Evolutionary conservation across 2,888 invertebrate species (phyloP), one percentile per base, ranked within the genome.

Genomic region (Sinohyriopsis cumingii): DNA sequence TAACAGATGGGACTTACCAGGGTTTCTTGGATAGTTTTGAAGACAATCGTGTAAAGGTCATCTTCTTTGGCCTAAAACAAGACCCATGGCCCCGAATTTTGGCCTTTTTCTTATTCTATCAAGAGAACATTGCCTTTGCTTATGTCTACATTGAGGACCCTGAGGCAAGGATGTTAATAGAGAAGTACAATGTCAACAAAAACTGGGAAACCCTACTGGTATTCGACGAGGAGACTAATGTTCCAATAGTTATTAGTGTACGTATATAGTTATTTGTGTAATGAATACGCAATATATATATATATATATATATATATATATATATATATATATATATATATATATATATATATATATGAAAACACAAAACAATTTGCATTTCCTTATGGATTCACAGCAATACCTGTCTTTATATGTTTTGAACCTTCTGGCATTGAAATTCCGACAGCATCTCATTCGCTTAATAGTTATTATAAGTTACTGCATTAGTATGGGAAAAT

Each of bases 41-140:
- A 73, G 98, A 98, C 91, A 98, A 98, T 90, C 93, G 94, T 89
- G 96, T 98, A 59, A 93, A 97, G 77, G 96, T 95, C 53, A 91
- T 98, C 68, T 94, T 98, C 84, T 95, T 97, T 90, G 89, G 89
- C 59, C 87, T 86, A 22, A 84, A 89, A 59, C 95, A 95, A 86
- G 93, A 93, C 18, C 93, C 95, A 68, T 93, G 96, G 66, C 92
- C 98, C 68, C 91, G 97, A 76, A 98, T 97, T 91, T 92, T 97
- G 77, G 92, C 97, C 76, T 94, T 95, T 75, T 97, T 97, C 55
- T 97, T 94, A 91, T 94, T 94, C 88, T 96, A 95, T 89, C 92
- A 95, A 82, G 94, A 95, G 84, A 92, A 95, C 78, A 95, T 97
- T 59, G 94, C 95, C 62, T 97, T 97, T 91, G 97, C 96, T 92